Evolutionary conservation across 2,797 vertebrate species (phyloP).

Genomic region (Melanitta fusca): DNA sequence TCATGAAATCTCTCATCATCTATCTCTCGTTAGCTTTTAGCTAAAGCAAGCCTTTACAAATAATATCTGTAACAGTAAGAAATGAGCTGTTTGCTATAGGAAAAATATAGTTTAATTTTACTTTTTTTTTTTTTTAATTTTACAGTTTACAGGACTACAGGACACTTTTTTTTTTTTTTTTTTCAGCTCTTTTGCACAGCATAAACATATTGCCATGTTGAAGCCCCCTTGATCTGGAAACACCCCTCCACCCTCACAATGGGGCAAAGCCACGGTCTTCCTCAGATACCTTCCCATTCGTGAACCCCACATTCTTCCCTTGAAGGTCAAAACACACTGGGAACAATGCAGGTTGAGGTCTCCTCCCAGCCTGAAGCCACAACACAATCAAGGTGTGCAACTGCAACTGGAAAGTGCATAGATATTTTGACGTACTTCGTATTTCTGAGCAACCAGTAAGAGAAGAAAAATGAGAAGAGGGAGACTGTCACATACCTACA

Average conservation of each 20-base stretch:
- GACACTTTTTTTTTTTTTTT: no score
- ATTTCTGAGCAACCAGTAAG: background rate
- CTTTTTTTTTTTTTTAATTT: no score
- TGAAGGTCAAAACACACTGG: background rate
- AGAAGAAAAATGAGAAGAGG: background rate
- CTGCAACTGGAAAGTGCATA: background rate
- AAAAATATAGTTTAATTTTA: background rate
- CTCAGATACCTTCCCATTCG: background rate
- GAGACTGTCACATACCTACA: background rate
- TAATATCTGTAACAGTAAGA: background rate
- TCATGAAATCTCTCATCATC: background rate
- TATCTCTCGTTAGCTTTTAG: background rate
- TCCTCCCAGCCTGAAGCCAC: background rate
- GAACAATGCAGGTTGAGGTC: background rate
- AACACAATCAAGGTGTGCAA: background rate
- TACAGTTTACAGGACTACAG: background rate
- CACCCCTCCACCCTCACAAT: background rate
- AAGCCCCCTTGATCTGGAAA: background rate
- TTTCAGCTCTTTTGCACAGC: background rate
- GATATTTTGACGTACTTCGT: background rate
- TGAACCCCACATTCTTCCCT: background rate
- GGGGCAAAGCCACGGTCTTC: rapidly evolving
- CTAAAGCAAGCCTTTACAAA: background rate
- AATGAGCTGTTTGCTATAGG: background rate
- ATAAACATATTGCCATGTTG: rapidly evolving